phyloP scores from a whole-genome alignment of 2,113 vertebrate species.

The Gallinago paraguaiae region DNA sequence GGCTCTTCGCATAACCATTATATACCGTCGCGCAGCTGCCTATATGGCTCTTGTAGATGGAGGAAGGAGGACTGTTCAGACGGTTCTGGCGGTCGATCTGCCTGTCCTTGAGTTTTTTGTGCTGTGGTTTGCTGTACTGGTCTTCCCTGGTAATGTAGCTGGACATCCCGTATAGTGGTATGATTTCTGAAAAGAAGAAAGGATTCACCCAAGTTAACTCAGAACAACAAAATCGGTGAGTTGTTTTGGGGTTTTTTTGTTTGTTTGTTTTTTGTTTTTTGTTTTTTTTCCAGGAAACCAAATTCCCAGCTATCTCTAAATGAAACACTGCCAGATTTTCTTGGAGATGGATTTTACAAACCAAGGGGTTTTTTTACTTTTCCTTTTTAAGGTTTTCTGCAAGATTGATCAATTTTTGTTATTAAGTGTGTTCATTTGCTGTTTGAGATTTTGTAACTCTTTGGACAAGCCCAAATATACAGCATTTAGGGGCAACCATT shows the following conservation, averaged over 20 bases:
- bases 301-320: neutral
- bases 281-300: neutral
- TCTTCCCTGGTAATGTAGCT: slow-evolving; percentile 93
- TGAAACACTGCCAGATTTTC: neutral
- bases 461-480: neutral
- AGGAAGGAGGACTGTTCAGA: slow-evolving; percentile 90
- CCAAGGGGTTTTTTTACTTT: no score
- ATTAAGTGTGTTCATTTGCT: neutral
- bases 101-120: slow-evolving; percentile 93
- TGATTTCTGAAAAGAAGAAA: slow-evolving; percentile 82
- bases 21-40: slow-evolving; percentile 80
- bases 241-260: no score
- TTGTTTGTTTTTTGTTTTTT: no score
- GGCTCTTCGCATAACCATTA: slow-evolving; percentile 88
- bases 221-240: neutral
- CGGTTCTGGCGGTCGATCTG: slow-evolving; percentile 93
- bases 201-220: neutral
- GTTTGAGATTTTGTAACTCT: neutral
- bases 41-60: slow-evolving; percentile 86
- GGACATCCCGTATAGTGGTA: slow-evolving; percentile 95
- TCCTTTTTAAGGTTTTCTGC: neutral
- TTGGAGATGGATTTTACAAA: neutral
- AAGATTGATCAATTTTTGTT: neutral
- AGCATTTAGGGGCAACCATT: neutral
- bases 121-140: slow-evolving; percentile 91